Evolutionary conservation across 2,113 vertebrate genomes (phyloP).

Genomic region (Cryptomyrus ogoouensis): DNA sequence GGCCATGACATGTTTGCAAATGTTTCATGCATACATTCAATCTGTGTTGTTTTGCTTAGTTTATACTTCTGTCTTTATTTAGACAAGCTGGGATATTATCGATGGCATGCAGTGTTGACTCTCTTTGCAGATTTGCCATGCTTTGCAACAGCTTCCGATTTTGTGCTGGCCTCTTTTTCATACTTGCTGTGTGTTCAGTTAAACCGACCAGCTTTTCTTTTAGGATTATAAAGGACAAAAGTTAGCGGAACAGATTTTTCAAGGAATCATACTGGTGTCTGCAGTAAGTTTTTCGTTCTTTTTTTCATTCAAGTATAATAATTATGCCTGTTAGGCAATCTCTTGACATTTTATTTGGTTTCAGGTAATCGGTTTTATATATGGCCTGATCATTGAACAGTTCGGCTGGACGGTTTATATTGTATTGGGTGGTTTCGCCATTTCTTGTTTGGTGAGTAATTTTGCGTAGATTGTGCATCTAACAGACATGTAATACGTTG

Average conservation of each 20-base stretch:
- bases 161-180: neutral
- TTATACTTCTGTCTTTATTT: neutral
- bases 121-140: neutral
- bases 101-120: neutral
- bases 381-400: slow-evolving; percentile 83
- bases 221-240: slow-evolving; percentile 98
- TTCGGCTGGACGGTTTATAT: slow-evolving; percentile 96
- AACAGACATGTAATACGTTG: neutral
- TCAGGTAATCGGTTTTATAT: slow-evolving; percentile 86
- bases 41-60: neutral
- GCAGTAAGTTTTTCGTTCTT: slow-evolving; percentile 67
- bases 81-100: neutral
- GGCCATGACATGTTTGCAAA: neutral
- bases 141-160: neutral
- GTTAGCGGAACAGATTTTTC: slow-evolving; percentile 94
- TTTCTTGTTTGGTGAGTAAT: slow-evolving; percentile 87
- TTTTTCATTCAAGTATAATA: too few relatives aligned
- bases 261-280: slow-evolving; percentile 88
- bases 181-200: neutral
- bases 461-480: neutral
- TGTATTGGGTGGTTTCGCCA: slow-evolving; percentile 81
- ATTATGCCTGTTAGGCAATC: neutral
- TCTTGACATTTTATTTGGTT: slow-evolving; percentile 25
- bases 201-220: neutral
- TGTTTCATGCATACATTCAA: neutral